Evolutionary conservation across 2,888 invertebrate species (phyloP), one percentile per base, ranked within the genome.

Genomic region (Therioaphis trifolii): DNA sequence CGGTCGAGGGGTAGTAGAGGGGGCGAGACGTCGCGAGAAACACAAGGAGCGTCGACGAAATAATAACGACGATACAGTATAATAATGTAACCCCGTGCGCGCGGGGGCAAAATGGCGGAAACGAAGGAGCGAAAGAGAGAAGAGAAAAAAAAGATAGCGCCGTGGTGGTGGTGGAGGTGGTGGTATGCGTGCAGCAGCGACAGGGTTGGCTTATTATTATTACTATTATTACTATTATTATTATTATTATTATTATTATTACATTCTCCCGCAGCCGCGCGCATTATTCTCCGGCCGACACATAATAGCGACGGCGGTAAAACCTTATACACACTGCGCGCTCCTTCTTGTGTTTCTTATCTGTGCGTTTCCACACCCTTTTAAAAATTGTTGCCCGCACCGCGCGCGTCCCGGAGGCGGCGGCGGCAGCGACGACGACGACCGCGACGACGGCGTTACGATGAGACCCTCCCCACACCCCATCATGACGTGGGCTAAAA

Each of bases 281-380:
- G 72, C 72, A 72, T 72, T 72, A 72, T 72, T 72, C 72, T 72
- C 52, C 35, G 75, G n/a, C 24, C 61, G 11, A 18, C 66, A 66
- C 66, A 66, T 66, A 66, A 35, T 43, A 43, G 61, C 61, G 75
- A 2, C 43, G 43, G 29, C 55, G 43, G 66, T 69, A 79, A 79
- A 71, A 69, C 69, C 79, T 79, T 55, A 69, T 69, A 79, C 78
- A 18, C 78, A 27, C 46, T 27, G 29, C 52, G n/a, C n/a, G 52
- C 66, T 35, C 66, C 35, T 66, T 35, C 66, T 66, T 40, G 52
- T 82, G 79, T 82, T 63, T 72, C 80, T 82, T 82, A 82, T 82
- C 80, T 82, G 72, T 72, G 72, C 46, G 61, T 82, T 82, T 72
- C 80, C 80, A 82, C 80, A 82, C 80, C 80, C 80, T 82, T 82